phyloP scores from a whole-genome alignment of 2,797 vertebrate species.

The Enteromius argenteus region DNA sequence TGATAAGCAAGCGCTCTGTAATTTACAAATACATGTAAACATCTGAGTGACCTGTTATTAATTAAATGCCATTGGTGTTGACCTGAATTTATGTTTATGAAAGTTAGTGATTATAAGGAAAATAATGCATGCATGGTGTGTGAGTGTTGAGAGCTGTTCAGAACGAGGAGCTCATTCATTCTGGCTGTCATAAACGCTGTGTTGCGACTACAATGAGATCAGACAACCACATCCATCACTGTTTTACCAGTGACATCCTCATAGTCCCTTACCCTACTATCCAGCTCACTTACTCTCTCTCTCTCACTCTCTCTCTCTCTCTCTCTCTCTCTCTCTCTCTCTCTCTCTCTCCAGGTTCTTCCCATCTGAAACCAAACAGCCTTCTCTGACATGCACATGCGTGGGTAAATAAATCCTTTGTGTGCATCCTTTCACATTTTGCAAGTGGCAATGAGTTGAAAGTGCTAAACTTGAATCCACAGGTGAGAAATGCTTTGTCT shows the following conservation, averaged over 20 bases:
- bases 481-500: not conserved
- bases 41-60: conserved; percentile 65
- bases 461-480: not conserved
- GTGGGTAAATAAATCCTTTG: conserved; percentile 40
- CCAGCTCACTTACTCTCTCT: conserved; percentile 19
- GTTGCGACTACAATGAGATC: conserved; percentile 65
- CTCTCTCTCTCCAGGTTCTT: not conserved
- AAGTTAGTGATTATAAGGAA: conserved; percentile 64
- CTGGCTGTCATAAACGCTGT: conserved; percentile 67
- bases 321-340: too few species aligned
- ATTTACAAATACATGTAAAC: conserved; percentile 74
- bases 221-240: conserved; percentile 72
- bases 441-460: conserved; percentile 20
- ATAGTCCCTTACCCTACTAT: conserved; percentile 49
- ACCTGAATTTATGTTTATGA: conserved; percentile 66
- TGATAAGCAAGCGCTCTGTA: conserved; percentile 73
- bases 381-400: conserved; percentile 28
- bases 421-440: not conserved
- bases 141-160: conserved; percentile 65
- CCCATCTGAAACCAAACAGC: conserved; percentile 1
- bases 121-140: conserved; percentile 58
- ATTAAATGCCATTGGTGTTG: conserved; percentile 72
- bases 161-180: conserved; percentile 68
- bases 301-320: not conserved
- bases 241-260: conserved; percentile 53